Percentiles rank a stretch among this genome's conserved stretches.
Conservation (phyloP, 35 echinoderm and acorn worm genomes). For the Nesometra sesokonis region DNA sequence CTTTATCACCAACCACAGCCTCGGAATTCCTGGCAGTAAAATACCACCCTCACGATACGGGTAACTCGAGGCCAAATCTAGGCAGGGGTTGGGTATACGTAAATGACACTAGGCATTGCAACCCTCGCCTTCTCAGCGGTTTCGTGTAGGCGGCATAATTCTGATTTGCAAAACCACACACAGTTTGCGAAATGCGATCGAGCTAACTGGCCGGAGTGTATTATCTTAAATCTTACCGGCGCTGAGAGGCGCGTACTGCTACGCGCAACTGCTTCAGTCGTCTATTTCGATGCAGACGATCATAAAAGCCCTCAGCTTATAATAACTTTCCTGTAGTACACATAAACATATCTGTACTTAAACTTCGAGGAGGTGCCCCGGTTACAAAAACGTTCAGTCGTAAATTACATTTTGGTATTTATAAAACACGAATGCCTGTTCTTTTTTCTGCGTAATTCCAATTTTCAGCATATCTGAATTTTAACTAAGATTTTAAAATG, state of each 20-base stretch:
- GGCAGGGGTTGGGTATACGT: neutral
- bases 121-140: neutral
- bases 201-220: neutral
- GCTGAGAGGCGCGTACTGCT: neutral
- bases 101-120: neutral
- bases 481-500: too few relatives aligned
- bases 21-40: neutral
- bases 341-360: too few relatives aligned
- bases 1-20: neutral
- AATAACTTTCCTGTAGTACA: too few relatives aligned
- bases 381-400: too few relatives aligned
- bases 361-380: too few relatives aligned
- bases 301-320: too few relatives aligned
- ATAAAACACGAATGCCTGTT: too few relatives aligned
- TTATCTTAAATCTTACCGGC: neutral
- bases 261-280: neutral
- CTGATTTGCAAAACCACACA: neutral
- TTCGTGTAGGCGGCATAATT: neutral
- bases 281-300: too few relatives aligned
- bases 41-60: neutral
- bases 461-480: too few relatives aligned
- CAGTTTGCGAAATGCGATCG: neutral
- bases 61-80: neutral
- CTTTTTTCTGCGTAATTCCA: too few relatives aligned
- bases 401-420: too few relatives aligned